phyloP scores from a whole-genome alignment of 2,888 invertebrate genomes.

The Melanophora roralis region DNA sequence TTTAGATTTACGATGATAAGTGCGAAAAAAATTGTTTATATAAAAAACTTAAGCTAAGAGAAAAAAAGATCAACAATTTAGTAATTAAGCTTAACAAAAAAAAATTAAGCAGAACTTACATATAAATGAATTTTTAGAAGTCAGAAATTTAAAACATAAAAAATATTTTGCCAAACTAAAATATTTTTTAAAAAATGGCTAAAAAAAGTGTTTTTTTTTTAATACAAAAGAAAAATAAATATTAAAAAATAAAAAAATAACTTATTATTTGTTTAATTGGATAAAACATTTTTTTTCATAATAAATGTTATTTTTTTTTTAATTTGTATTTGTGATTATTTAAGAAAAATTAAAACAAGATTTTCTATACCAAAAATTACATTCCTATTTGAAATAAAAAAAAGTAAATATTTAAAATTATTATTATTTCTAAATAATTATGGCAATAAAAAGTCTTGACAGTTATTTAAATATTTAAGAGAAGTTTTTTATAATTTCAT shows the following conservation, averaged over 20 bases:
- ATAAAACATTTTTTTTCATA: constrained; percentile 11
- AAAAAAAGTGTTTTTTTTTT: constrained; percentile 29
- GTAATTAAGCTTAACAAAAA: constrained; percentile 40
- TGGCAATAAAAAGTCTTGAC: neutral
- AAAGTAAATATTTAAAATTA: neutral
- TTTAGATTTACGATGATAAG: constrained; percentile 48
- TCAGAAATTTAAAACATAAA: neutral
- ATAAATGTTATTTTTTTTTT: constrained; percentile 14
- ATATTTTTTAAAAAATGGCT: too few species aligned
- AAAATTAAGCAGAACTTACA: constrained; percentile 6
- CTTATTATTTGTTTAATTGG: neutral
- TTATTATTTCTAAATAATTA: neutral
- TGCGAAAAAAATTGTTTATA: constrained; percentile 60
- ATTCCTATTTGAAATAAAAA: constrained; percentile 50
- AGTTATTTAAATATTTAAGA: neutral
- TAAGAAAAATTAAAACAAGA: neutral
- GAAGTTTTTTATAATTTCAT: neutral
- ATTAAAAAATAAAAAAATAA: neutral
- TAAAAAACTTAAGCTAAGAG: constrained; percentile 50
- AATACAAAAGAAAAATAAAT: neutral
- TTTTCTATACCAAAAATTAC: constrained; percentile 36
- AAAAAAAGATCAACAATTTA: constrained; percentile 39
- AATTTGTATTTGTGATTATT: constrained; percentile 58
- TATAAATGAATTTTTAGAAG: constrained; percentile 26
- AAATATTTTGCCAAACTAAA: too few species aligned